Base-by-base conservation (phyloP, 2,113 vertebrate species). In the Mixornis gularis region DNA sequence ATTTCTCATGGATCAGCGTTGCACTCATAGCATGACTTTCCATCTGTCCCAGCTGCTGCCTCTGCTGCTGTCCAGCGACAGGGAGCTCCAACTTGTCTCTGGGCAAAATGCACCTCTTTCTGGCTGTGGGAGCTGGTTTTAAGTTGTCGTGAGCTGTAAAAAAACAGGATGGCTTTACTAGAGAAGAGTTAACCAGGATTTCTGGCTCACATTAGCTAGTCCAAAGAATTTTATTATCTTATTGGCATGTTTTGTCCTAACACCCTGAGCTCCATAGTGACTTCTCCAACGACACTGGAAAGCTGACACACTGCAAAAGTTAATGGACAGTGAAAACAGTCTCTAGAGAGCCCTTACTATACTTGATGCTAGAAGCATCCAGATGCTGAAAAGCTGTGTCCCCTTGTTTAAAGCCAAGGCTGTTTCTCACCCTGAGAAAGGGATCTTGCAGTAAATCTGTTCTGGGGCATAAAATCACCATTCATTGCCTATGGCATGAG, bases 311-410 rank as follows among this genome's bases (percentile, higher is more conserved):
- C 24, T 58, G 36, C 16, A 63, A 51, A 92, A 87, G 80, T 90
- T 94, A 94, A 94, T 64, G 65, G 89, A 58, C 41, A 20, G 69
- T 86, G 69, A 90, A 95, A 93, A 40, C 11, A 84, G 22, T 34
- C 90, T 76, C 90, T 64, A 53, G 83, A 88, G 76, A 84, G 53
- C 44, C 24, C 38, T 94, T 81, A 68, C 66, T 3, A 12, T 81
- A 43, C 44, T 71, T 73, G 85, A 72, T 58, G 43, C 46, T 89
- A 65, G 49, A 87, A 63, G 49, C 20, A 46, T 41, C 69, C 49
- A 88, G 81, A 87, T 81, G 65, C 58, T 84, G 79, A 86, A 86
- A 90, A 90, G 34, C 58, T 79, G 48, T 68, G 30, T 80, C 24
- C 18, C 26, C 27, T 84, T 71, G 66, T 53, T 88, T 81, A 43